Base-by-base conservation (phyloP, 2,113 vertebrate genomes). In the Pelmatolapia mariae region DNA sequence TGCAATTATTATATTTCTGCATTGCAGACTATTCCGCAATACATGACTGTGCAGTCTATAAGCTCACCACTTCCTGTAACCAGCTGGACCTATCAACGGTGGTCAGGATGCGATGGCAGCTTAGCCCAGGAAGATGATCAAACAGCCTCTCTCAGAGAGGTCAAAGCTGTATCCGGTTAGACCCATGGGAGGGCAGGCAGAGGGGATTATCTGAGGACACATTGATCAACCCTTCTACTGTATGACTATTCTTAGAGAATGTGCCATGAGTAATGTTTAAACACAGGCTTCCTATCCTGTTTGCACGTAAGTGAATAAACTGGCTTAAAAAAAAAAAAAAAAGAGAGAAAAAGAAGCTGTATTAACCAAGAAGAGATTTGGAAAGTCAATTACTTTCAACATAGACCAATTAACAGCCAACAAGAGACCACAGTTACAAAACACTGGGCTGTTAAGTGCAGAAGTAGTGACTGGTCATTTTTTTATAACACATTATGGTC, bases 31-130 rank as follows among this genome's bases (percentile, higher is more conserved):
- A 19, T 66, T 40, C 38, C 16, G 54, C 68, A 73, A 57, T 91
- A 80, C 82, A 88, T 93, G 86, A 91, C 19, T 78, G 63, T 87
- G 66, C 54, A 91, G 85, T 54, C 61, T 83, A 19, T 47, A 84
- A 83, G 78, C 81, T 85, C 87, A 85, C 87, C 79, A 90, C 86
- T 92, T 94, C 87, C 92, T 94, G 90, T 85, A 85, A 84, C 84
- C 90, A 91, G 66, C 91, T 87, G 89, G 86, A 53, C 24, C 33
- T 61, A 89, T 89, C 71, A n/a, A 85, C n/a, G 8, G 79, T 84
- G 86, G 86, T 88, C 93, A 91, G 90, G 92, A 93, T 90, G 68
- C 16, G 85, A 90, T 79, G 61, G 83, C 24, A 89, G 87, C 78
- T 83, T 79, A 83, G 86, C 78, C 87, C 57, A 91, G 85, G 76